Evolutionary conservation across 92 coral and sea anemone species (phyloP), one percentile per base, ranked within the genome.

Genomic region (Palythoa grandiflora): DNA sequence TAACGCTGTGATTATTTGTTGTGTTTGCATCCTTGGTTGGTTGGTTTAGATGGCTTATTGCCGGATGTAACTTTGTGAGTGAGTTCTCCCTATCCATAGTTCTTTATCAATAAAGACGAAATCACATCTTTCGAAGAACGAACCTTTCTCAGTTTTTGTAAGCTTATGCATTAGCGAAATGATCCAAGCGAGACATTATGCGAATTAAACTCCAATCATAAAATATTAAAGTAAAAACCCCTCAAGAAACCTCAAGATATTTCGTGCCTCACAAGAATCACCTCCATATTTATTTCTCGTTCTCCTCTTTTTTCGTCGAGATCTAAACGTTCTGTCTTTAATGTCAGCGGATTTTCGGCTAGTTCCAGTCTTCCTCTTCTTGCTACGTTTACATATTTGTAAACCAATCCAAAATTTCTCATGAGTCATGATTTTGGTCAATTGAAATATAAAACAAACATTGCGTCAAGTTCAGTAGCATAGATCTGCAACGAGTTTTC

Each of bases 291-390:
- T n/a, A n/a, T 28, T 28, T 28, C 28, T 28, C 28, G 50, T 59
- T 59, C n/a, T 59, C 13, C 16, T 11, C 14, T 4, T 44, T 44
- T 44, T 44, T 8, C 1, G 5, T 44, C 50, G 50, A 2, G 4
- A 5, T 44, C 5, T 44, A 6, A 44, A 2, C 50, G 50, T 3
- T 3, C 50, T 44, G 50, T 44, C 50, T 44, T 44, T 3, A 0
- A 17, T 10, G 65, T 59, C 65, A 59, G 65, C 65, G 65, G 65
- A 59, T 1, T 14, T 5, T 17, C 7, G 28, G 5, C 83, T 77
- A 77, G 83, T 35, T n/a, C 83, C 83, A 77, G 83, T 77, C 83
- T 77, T 35, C 14, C 83, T 77, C 80, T n/a, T 28, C 28, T 28
- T 28, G 28, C 28, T 28, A 28, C 28, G 0, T 28, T 28, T 28